Base-by-base conservation (phyloP, 2,797 vertebrate genomes). In the Malurus splendens region DNA sequence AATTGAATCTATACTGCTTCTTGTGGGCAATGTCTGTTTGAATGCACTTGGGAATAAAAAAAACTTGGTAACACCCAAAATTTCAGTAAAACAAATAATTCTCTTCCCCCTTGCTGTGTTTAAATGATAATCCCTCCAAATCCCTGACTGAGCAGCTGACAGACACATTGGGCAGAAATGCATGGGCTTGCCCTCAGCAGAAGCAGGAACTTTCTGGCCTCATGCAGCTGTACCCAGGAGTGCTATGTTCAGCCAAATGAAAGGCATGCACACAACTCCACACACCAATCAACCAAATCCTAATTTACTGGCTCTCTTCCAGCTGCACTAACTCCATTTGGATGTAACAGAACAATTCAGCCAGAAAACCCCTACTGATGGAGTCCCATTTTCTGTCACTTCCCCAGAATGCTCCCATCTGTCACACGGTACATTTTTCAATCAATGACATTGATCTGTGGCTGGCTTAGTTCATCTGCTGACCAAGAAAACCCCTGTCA, bases 31-130 rank as follows among this genome's bases (percentile, higher is more conserved):
- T 20, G 81, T 59, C 61, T 74, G 66, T 45, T 83, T 55, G 39
- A 86, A 57, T 28, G 15, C 86, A 65, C 48, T 22, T 45, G 36
- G 47, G 14, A 82, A 93, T 41, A 70, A 84, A 66, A n/a, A 39
- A 72, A 15, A n/a, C 47, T 65, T 47, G 33, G n/a, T 55, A 80
- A 79, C 75, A 91, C 61, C 61, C 62, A 56, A 62, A 79, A 77
- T 18, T 90, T 80, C 75, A 61, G 59, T 75, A 90, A 82, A 87
- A 78, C 39, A 81, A 87, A 17, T 42, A 83, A 78, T 77, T 89
- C 23, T 82, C 38, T 77, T 88, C 7, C 5, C 19, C 24, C 19
- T 60, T 55, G n/a, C 55, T 77, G 61, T 39, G 38, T 82, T 88
- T 65, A 45, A 87, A 59, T 15, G 25, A 82, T 72, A 90, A 82